Evolutionary conservation across 2,113 vertebrate species (phyloP), one percentile per base, ranked within the genome.

Genomic region (Rhipidura dahli): DNA sequence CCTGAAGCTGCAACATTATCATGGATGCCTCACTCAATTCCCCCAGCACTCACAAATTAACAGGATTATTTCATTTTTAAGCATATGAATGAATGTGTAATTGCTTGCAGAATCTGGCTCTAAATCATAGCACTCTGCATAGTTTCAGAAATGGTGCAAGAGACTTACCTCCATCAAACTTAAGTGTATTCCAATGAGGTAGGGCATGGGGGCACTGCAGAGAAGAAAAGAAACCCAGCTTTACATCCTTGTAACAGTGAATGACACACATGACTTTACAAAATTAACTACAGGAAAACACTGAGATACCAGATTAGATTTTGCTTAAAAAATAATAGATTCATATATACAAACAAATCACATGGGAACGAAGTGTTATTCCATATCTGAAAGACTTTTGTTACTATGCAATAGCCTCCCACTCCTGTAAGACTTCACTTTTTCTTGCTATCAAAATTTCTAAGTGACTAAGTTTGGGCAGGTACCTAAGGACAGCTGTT

Each of bases 101-200:
- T 75, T 89, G 89, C 86, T 18, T 40, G 70, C 44, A 89, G 83
- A 63, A 91, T 45, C n/a, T 86, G 83, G 76, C 76, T 86, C 64
- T 82, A 61, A 57, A 33, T 40, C 50, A 40, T 20, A 69, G 9
- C 70, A 37, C 49, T 45, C 53, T 26, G 47, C 11, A 71, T 47
- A 90, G 50, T 70, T 83, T 68, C 64, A 95, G 70, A 94, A 89
- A 79, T 30, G 24, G 72, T 19, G 45, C 80, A 78, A 86, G 44
- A 81, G 71, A 98, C 98, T 98, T 98, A 99, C 98, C 98, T 99
- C 98, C 98, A 99, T 98, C 97, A 99, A 90, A 97, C 98, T 98
- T 95, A 98, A 97, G 97, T 99, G 98, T 90, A 99, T 98, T 98
- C 98, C 98, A 94, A 99, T 99, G 97, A 99, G 98, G 98, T 98